A percentile compares a stretch with the other conserved stretches of the same genome.
Evolutionary conservation across 2,888 invertebrate species (phyloP).

Genomic region (Onchidella celtica): DNA sequence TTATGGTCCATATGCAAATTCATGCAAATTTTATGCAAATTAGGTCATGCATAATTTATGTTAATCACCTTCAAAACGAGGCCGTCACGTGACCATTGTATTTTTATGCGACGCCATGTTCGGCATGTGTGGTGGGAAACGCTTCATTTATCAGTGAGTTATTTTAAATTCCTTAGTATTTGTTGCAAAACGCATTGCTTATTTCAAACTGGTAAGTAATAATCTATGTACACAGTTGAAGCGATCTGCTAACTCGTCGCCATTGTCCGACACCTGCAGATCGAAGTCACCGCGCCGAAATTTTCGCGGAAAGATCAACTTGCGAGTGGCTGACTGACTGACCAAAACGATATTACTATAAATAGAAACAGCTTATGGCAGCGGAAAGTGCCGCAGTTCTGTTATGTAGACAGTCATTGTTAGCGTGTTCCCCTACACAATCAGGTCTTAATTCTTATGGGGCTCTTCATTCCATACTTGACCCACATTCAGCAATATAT

Average conservation of each 20-base stretch:
- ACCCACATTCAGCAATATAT: no score
- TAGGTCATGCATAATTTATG: constrained; percentile 71
- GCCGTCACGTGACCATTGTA: constrained; percentile 69
- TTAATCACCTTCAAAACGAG: constrained; percentile 66
- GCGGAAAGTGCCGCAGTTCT: constrained; percentile 36
- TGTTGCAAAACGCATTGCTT: neutral
- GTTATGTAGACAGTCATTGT: no score
- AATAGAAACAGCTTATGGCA: constrained; percentile 39
- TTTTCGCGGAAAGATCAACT: constrained; percentile 47
- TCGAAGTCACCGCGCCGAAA: neutral
- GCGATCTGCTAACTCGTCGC: neutral
- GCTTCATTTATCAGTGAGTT: constrained; percentile 36
- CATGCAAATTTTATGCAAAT: constrained; percentile 71
- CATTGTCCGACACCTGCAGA: neutral
- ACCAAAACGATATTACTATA: constrained; percentile 37
- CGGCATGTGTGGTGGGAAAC: constrained; percentile 45
- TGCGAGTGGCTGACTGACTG: constrained; percentile 27
- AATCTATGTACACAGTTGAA: neutral
- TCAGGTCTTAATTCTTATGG: no score
- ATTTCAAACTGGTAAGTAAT: neutral
- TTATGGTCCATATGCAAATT: constrained; percentile 47
- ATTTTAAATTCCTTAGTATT: neutral
- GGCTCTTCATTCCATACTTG: no score
- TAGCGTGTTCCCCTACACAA: no score
- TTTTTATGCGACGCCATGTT: constrained; percentile 57